Evolutionary conservation across 2,888 invertebrate genomes (phyloP).

Genomic region (Ommatoiulus sabulosus): DNA sequence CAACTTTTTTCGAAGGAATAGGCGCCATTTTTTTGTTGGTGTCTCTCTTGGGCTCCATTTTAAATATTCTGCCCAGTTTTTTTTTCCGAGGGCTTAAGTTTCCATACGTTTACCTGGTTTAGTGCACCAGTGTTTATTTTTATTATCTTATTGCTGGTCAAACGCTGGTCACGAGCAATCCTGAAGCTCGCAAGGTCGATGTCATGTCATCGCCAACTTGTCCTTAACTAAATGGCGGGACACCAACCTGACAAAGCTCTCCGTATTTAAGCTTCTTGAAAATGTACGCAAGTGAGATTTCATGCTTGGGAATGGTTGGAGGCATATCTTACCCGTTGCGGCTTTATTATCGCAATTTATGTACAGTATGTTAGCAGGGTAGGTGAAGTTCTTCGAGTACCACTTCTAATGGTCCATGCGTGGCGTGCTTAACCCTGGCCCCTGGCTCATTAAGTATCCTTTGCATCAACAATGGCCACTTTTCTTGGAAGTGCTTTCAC

Average conservation of each 20-base stretch:
- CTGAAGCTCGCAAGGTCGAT: conserved; percentile 40
- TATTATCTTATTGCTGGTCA: neutral
- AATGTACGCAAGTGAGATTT: neutral
- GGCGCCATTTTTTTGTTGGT: neutral
- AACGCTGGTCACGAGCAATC: neutral
- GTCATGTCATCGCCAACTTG: conserved; percentile 50
- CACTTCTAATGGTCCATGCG: neutral
- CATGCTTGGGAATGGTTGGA: neutral
- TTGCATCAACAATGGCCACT: conserved; percentile 20
- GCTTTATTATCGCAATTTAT: conserved; percentile 1
- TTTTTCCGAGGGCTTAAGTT: neutral
- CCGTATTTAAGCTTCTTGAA: neutral
- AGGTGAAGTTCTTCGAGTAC: neutral
- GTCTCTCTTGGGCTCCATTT: neutral
- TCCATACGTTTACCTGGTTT: conserved; percentile 17
- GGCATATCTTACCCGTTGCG: conserved; percentile 10
- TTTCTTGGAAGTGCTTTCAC: conserved; percentile 25
- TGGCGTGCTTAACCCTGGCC: conserved; percentile 32
- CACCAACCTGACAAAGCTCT: conserved; percentile 37
- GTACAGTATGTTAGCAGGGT: neutral
- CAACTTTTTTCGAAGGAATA: neutral
- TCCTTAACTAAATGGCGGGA: conserved; percentile 26
- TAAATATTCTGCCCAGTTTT: neutral
- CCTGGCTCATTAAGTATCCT: conserved; percentile 16
- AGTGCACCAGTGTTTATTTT: conserved; percentile 21